Evolutionary conservation across 1,140 invertebrate genomes (phyloP).

Genomic region (Solenopsis fugax): DNA sequence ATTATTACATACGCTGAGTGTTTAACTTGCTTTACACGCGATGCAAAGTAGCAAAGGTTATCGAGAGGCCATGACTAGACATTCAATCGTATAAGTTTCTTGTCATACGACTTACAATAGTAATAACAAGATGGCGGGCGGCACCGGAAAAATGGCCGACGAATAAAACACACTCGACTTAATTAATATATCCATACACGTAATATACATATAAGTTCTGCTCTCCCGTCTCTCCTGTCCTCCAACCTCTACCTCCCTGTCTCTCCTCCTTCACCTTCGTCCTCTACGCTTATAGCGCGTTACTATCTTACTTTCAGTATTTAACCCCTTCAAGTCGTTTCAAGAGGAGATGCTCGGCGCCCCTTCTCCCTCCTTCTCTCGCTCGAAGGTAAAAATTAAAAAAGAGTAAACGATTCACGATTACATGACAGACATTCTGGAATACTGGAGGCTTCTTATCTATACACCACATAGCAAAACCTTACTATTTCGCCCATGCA

Average conservation of each 20-base stretch:
- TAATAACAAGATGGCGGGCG: conserved; percentile 86
- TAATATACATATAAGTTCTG: conserved; percentile 54
- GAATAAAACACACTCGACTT: conserved; percentile 83
- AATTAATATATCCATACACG: conserved; percentile 60
- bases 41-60: conserved; percentile 81
- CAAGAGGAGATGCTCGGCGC: conserved; percentile 46
- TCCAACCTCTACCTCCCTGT: conserved; percentile 21
- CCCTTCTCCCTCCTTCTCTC: background rate
- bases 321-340: conserved; percentile 57
- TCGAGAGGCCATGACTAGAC: conserved; percentile 87
- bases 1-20: conserved; percentile 67
- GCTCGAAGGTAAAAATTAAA: conserved; percentile 59
- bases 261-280: background rate
- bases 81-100: conserved; percentile 83
- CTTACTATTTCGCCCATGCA: conserved; percentile 25
- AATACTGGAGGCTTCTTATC: conserved; percentile 76
- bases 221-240: background rate
- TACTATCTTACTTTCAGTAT: conserved; percentile 73
- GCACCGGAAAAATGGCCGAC: conserved; percentile 83
- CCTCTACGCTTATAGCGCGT: conserved; percentile 58
- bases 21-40: conserved; percentile 74
- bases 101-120: conserved; percentile 81
- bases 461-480: conserved; percentile 59
- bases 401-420: conserved; percentile 71
- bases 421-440: conserved; percentile 76